A percentile compares a stretch with the other conserved stretches of the same genome.
phyloP scores from a whole-genome alignment of 2,113 vertebrate species.

The Podocnemis expansa region DNA sequence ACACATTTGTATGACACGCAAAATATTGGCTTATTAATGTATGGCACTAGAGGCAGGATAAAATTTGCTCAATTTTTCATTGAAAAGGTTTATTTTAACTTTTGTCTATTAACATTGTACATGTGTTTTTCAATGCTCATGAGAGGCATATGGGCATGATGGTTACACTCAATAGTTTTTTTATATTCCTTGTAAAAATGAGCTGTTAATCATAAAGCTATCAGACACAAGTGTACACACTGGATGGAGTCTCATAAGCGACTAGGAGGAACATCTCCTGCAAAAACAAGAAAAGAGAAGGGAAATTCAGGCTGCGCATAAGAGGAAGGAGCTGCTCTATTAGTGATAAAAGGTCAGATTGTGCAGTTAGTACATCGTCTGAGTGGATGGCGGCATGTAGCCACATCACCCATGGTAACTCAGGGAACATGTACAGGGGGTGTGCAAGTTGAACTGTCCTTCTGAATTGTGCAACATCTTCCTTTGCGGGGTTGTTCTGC shows the following conservation, averaged over 20 bases:
- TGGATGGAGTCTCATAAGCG: slow-evolving; percentile 40
- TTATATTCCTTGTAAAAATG: neutral
- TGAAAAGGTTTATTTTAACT: slow-evolving; percentile 9
- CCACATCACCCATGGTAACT: neutral
- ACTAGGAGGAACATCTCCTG: neutral
- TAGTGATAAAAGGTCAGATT: neutral
- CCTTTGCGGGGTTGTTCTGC: neutral
- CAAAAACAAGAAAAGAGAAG: slow-evolving; percentile 59
- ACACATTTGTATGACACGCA: neutral
- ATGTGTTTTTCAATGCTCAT: neutral
- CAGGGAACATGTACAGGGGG: neutral
- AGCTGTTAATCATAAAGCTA: neutral
- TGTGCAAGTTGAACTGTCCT: neutral
- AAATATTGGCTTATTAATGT: neutral
- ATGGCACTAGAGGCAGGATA: neutral
- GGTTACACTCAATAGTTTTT: slow-evolving; percentile 40
- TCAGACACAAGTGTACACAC: neutral
- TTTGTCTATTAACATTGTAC: neutral
- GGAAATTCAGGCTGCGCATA: neutral
- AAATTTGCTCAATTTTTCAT: neutral
- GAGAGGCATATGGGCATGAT: neutral
- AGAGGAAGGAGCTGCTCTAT: neutral
- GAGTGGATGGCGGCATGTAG: neutral
- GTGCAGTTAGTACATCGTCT: neutral
- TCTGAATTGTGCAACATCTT: neutral